A percentile compares a stretch with the other conserved stretches of the same genome.
phyloP scores from a whole-genome alignment of 64 coral and sea anemone species.

The Dendrophyllia cribrosa region DNA sequence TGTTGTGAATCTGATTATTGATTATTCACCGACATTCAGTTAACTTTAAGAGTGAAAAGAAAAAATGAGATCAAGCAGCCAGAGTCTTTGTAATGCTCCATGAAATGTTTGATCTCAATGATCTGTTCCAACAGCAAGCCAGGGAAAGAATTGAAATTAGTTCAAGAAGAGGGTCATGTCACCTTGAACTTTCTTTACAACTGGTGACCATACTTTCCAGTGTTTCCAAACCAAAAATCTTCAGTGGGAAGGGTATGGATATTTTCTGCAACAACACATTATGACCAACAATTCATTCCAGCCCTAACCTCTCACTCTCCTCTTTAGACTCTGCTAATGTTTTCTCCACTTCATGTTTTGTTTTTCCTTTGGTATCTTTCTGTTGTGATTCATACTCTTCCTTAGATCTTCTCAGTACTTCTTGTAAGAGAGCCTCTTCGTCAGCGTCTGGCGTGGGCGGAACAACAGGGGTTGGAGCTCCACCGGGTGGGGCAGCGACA shows the following conservation, averaged over 20 bases:
- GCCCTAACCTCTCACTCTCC: conserved; percentile 63
- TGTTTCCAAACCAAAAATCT: too few species aligned
- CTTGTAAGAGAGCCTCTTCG: conserved; percentile 89
- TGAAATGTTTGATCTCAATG: too few species aligned
- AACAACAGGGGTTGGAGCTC: neutral
- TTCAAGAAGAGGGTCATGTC: too few species aligned
- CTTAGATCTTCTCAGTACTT: conserved; percentile 88
- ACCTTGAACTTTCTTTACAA: too few species aligned
- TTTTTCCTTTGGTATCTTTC: conserved; percentile 45
- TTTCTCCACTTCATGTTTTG: conserved; percentile 63
- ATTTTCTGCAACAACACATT: neutral
- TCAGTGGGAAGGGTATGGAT: neutral
- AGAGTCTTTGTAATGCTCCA: too few species aligned
- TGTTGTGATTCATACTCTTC: conserved; percentile 88
- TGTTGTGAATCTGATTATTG: too few species aligned
- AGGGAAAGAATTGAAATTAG: too few species aligned
- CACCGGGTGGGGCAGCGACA: neutral
- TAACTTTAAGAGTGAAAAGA: too few species aligned
- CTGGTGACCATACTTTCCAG: too few species aligned
- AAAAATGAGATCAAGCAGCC: too few species aligned
- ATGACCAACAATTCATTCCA: neutral
- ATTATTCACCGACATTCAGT: too few species aligned
- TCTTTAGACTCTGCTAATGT: conserved; percentile 64
- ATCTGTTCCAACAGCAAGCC: too few species aligned
- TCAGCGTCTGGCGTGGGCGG: conserved; percentile 12